Evolutionary conservation across 2,113 vertebrate species (phyloP).

Genomic region (Mionectes macconnelli): DNA sequence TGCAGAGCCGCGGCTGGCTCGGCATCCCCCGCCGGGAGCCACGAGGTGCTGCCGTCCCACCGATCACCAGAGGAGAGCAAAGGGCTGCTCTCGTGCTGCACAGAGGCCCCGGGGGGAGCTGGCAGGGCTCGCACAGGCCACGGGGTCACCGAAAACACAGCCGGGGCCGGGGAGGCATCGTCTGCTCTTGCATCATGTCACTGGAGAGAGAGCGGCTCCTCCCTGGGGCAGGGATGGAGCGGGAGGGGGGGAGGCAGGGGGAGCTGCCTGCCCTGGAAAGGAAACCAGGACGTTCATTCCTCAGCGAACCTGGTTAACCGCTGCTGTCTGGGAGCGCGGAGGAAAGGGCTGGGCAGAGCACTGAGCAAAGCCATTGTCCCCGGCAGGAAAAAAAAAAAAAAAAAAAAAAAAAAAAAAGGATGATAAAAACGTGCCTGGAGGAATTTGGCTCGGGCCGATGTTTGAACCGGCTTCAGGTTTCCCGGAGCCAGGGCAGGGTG

Average conservation of each 20-base stretch:
- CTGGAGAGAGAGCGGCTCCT: background rate
- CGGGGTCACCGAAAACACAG: background rate
- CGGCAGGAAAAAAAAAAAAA: background rate
- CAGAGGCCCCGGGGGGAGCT: background rate
- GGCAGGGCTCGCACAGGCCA: background rate
- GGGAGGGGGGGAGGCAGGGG: background rate
- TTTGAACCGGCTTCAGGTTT: background rate
- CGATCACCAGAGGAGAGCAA: background rate
- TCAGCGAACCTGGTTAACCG: background rate
- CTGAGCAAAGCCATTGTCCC: background rate
- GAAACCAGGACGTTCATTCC: background rate
- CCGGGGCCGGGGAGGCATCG: background rate
- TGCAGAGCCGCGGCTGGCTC: background rate
- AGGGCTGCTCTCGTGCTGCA: background rate
- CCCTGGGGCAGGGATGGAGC: too few relatives aligned
- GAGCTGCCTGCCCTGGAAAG: background rate
- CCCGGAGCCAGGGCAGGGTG: accelerated
- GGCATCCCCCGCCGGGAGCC: background rate
- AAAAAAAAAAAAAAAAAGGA: too few relatives aligned
- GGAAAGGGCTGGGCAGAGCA: slow-evolving; percentile 45
- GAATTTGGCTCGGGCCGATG: background rate
- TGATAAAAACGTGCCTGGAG: background rate
- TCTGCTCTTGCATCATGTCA: background rate
- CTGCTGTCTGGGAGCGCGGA: background rate
- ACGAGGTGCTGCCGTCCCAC: background rate